These are phyloP conservation scores for Halichondria panicea DNA, from an alignment of 37 sponge, comb jelly and placozoan species.

Conservation along the genomic window DNA sequence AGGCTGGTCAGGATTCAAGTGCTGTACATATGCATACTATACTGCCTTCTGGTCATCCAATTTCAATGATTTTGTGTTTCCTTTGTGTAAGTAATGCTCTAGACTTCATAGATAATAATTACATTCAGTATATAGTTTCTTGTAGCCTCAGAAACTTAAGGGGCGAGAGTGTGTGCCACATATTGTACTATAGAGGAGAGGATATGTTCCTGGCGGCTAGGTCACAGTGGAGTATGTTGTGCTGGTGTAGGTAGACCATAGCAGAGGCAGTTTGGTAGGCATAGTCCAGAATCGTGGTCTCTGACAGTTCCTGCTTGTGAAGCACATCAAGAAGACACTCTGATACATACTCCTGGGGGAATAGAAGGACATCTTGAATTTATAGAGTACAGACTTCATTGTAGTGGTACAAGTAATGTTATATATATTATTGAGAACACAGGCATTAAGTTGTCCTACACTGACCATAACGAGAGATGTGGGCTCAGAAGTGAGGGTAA, in stretches of 20 bases:
- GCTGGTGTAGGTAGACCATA: constrained; percentile 75
- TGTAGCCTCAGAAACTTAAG: too few species aligned
- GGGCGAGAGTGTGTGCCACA: background rate
- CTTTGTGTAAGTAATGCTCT: too few species aligned
- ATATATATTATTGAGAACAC: background rate
- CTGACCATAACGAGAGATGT: constrained; percentile 70
- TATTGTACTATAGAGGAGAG: constrained; percentile 10
- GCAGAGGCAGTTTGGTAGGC: constrained; percentile 70
- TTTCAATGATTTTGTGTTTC: too few species aligned
- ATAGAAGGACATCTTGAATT: background rate
- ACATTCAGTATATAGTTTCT: too few species aligned
- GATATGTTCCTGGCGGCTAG: constrained; percentile 91
- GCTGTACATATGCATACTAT: too few species aligned
- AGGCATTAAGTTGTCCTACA: background rate
- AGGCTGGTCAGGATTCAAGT: too few species aligned
- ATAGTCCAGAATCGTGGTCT: constrained; percentile 24
- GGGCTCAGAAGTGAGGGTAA: constrained; percentile 70
- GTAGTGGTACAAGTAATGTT: background rate
- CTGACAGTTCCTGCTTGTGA: constrained; percentile 43
- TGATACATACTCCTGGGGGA: constrained; percentile 64
- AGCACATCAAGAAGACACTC: constrained; percentile 61
- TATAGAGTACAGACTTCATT: background rate
- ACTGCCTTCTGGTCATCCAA: too few species aligned
- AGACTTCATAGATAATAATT: too few species aligned
- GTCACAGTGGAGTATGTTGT: constrained; percentile 86